Conservation (phyloP, 2,888 invertebrate genomes). For the Synanthedon vespiformis region DNA sequence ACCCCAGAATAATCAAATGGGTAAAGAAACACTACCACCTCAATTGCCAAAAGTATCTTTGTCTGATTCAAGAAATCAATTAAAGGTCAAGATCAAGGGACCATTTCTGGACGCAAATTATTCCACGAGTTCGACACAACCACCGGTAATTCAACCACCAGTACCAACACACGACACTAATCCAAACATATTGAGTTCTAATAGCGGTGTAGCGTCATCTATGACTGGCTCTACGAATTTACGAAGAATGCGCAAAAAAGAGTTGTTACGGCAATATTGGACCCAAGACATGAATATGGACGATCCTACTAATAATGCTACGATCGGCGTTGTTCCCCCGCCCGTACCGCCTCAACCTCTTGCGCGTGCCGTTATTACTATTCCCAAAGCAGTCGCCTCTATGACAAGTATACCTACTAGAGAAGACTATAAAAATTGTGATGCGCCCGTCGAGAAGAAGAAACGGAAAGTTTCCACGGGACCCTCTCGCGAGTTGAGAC, state of each 20-base stretch:
- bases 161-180: constrained; percentile 41
- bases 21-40: constrained; percentile 14
- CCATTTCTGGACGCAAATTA: constrained; percentile 84
- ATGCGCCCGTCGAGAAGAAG: constrained; percentile 78
- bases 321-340: constrained; percentile 62
- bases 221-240: constrained; percentile 79
- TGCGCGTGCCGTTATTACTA: constrained; percentile 80
- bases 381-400: constrained; percentile 90
- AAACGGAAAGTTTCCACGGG: constrained; percentile 69
- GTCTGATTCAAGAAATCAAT: constrained; percentile 84
- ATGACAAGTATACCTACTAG: constrained; percentile 89
- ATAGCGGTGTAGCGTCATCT: constrained; percentile 49
- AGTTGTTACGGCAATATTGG: constrained; percentile 82
- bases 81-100: constrained; percentile 92
- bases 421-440: constrained; percentile 81
- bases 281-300: constrained; percentile 90
- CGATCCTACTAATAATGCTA: constrained; percentile 72
- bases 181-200: constrained; percentile 43
- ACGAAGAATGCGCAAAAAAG: constrained; percentile 90
- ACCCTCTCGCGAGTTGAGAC: constrained; percentile 72
- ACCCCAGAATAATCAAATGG: constrained; percentile 15
- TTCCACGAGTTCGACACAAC: constrained; percentile 72
- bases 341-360: constrained; percentile 72
- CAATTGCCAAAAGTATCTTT: constrained; percentile 77
- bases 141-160: constrained; percentile 69